Conservation (phyloP, 2,797 vertebrate species). For the Anas capensis region DNA sequence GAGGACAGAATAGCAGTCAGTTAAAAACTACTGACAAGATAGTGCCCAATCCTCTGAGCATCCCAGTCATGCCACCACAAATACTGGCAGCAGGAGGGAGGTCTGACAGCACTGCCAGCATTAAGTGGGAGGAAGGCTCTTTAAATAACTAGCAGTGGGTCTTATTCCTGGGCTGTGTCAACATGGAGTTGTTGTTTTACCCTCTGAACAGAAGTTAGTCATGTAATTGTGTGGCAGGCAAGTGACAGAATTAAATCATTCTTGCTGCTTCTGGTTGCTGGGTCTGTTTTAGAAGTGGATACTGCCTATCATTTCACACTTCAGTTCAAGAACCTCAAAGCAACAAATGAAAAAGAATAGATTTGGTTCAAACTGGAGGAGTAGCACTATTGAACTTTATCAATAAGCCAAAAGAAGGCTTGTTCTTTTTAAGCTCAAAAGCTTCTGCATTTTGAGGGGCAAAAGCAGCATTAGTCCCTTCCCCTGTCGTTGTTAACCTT, state of each 20-base stretch:
- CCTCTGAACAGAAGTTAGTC: neutral
- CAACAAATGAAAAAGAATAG: neutral
- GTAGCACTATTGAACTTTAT: neutral
- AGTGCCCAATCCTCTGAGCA: conserved; percentile 36
- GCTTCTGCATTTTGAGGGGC: neutral
- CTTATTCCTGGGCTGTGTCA: neutral
- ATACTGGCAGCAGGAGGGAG: neutral
- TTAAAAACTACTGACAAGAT: conserved; percentile 38
- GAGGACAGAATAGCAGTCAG: neutral
- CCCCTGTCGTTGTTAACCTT: neutral
- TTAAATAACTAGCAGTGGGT: conserved; percentile 42
- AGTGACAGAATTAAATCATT: neutral
- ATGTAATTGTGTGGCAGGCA: neutral
- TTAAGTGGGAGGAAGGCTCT: conserved; percentile 55
- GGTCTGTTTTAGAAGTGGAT: neutral
- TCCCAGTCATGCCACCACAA: conserved; percentile 8
- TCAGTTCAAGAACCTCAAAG: neutral
- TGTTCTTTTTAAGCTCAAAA: neutral
- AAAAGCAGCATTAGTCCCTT: neutral
- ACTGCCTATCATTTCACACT: neutral
- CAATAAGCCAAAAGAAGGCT: neutral
- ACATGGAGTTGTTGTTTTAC: neutral
- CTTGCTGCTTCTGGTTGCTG: neutral
- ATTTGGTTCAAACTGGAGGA: neutral
- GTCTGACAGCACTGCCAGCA: conserved; percentile 1